A percentile compares a stretch with the other conserved stretches of the same genome.
Evolutionary conservation across 2,888 invertebrate genomes (phyloP).

Genomic region (Esperia sulphurella): DNA sequence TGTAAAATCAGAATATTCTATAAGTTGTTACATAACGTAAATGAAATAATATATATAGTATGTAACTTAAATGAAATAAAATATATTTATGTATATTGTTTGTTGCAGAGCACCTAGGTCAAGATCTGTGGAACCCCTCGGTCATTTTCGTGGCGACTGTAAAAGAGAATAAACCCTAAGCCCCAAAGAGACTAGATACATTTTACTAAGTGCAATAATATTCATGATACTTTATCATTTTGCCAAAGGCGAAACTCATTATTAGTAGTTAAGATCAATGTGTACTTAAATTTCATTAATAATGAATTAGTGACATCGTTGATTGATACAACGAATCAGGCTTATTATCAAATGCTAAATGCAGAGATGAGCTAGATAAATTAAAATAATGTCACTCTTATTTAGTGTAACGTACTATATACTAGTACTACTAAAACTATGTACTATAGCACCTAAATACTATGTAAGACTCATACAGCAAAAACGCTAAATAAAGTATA

Average conservation of each 20-base stretch:
- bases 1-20: not conserved
- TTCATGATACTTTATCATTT: conserved; percentile 42
- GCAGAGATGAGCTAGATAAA: not conserved
- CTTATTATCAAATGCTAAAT: not conserved
- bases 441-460: conserved; percentile 11
- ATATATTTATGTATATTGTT: not conserved
- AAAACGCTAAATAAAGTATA: conserved; percentile 24
- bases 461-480: conserved; percentile 21
- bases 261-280: conserved; percentile 12
- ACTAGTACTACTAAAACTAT: not conserved
- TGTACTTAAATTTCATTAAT: not conserved
- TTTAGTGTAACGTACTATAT: conserved; percentile 6
- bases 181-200: conserved; percentile 48
- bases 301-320: not conserved
- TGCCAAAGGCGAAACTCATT: conserved; percentile 61
- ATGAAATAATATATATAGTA: not conserved
- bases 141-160: conserved; percentile 62
- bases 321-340: not conserved
- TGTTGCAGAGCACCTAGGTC: conserved; percentile 77
- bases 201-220: conserved; percentile 63
- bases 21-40: not conserved
- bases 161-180: conserved; percentile 56
- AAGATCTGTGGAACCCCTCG: conserved; percentile 77
- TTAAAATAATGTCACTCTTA: not conserved
- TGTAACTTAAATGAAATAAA: not conserved